Percentiles rank a stretch among this genome's conserved stretches.
Evolutionary conservation across 2,113 vertebrate species (phyloP).

Genomic region (Ochotona curzoniae): DNA sequence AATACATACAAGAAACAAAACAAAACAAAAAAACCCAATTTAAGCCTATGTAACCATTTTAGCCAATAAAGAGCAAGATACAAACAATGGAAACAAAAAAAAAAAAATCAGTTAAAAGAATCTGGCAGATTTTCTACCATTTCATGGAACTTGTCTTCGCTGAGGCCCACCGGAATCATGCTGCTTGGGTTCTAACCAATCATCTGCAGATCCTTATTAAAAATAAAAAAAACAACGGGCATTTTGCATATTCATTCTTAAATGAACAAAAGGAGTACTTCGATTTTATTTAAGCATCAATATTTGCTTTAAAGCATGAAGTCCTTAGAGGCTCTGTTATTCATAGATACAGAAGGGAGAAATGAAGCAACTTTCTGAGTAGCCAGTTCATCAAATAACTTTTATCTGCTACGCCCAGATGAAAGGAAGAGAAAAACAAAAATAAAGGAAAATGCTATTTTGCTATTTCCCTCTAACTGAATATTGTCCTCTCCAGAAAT

Average conservation of each 20-base stretch:
- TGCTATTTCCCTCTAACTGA: background rate
- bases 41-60: background rate
- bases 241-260: background rate
- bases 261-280: constrained; percentile 14
- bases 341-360: background rate
- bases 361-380: constrained; percentile 39
- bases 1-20: constrained; percentile 17
- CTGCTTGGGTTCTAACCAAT: background rate
- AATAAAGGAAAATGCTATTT: background rate
- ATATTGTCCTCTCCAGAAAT: background rate
- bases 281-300: constrained; percentile 11
- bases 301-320: constrained; percentile 27
- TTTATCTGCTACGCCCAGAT: background rate
- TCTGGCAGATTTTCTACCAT: background rate
- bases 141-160: background rate
- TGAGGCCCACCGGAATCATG: background rate
- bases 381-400: background rate
- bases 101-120: background rate
- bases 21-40: constrained; percentile 37
- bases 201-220: background rate
- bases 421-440: background rate
- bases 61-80: background rate
- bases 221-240: background rate
- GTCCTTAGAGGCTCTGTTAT: background rate
- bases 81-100: background rate